Conservation (phyloP, 2,113 vertebrate species). For the Zonotrichia leucophrys region DNA sequence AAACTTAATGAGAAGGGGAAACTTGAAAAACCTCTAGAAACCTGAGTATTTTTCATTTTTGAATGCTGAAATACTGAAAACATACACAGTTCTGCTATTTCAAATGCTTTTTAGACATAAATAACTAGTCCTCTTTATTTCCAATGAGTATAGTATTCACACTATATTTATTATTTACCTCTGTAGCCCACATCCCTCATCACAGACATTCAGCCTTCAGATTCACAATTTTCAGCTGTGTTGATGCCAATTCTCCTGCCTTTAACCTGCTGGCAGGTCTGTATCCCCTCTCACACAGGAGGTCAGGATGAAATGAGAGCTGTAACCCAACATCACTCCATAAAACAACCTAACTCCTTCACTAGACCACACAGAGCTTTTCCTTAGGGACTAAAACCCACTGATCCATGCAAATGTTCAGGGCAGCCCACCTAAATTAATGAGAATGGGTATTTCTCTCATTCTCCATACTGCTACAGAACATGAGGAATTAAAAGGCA, state of each 20-base stretch:
- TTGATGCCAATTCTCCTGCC: conserved; percentile 59
- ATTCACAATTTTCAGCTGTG: conserved; percentile 62
- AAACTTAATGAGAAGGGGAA: conserved; percentile 63
- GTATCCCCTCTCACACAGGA: conserved; percentile 40
- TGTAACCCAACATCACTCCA: conserved; percentile 60
- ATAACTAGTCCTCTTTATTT: conserved; percentile 55
- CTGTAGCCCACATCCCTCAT: conserved; percentile 60
- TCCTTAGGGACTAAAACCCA: conserved; percentile 42
- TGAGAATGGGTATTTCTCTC: conserved; percentile 3
- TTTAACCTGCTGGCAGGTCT: conserved; percentile 59
- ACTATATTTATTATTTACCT: conserved; percentile 64
- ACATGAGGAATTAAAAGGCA: not conserved
- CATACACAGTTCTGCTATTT: conserved; percentile 11
- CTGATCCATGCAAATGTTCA: conserved; percentile 36
- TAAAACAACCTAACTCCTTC: conserved; percentile 66
- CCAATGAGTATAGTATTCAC: conserved; percentile 45
- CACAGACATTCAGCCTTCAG: conserved; percentile 47
- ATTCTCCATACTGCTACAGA: not conserved
- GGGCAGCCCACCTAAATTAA: conserved; percentile 17
- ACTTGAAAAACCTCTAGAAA: conserved; percentile 45
- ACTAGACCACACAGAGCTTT: conserved; percentile 63
- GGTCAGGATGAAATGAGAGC: conserved; percentile 60
- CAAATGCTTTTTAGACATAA: conserved; percentile 8
- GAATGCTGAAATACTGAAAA: conserved; percentile 38
- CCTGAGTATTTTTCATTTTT: not conserved